Evolutionary conservation across 2,113 vertebrate species (phyloP), one percentile per base, ranked within the genome.

Genomic region (Cyprichromis sp.): DNA sequence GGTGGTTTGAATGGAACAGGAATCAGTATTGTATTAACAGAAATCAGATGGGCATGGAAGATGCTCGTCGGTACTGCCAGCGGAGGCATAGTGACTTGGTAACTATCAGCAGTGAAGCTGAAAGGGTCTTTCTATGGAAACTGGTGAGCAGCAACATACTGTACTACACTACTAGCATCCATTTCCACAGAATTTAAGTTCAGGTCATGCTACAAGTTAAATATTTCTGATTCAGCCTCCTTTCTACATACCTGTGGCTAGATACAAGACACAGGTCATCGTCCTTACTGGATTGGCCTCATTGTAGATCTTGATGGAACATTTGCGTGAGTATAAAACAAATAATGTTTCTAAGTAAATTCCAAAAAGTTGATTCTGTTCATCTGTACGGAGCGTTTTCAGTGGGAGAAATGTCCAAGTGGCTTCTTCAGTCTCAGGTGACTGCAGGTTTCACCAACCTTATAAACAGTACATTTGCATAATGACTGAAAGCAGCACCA

Each of bases 51-150:
- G 80, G 97, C 36, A 97, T 97, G 97, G 97, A 98, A 12, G 93
- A 96, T 1, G 98, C 96, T 19, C 96, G 97, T 7, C 89, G 86
- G 9, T 98, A 95, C 93, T 99, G 98, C 93, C 95, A 96, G 87
- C 95, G 17, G 87, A 96, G 95, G 52, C 97, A 97, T 50, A 97
- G 97, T 10, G 98, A 99, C 88, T 95, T 99, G 81, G 95, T 90
- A 1, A 90, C 96, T 7, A 96, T 99, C 87, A 95, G 66, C 17
- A 97, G 93, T 86, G 97, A 97, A 93, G 97, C 94, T 5, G 98
- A 99, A 96, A 98, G 97, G 36, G 82, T 90, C 76, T 98, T 99
- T 92, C 38, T 99, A 17, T 98, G 97, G 97, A 96, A 97, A 97
- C 96, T 97, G 93, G 98, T 95, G 12, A 71, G 66, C 66, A 24